phyloP scores from a whole-genome alignment of 2,888 invertebrate species.

The Drosophila colorata region DNA sequence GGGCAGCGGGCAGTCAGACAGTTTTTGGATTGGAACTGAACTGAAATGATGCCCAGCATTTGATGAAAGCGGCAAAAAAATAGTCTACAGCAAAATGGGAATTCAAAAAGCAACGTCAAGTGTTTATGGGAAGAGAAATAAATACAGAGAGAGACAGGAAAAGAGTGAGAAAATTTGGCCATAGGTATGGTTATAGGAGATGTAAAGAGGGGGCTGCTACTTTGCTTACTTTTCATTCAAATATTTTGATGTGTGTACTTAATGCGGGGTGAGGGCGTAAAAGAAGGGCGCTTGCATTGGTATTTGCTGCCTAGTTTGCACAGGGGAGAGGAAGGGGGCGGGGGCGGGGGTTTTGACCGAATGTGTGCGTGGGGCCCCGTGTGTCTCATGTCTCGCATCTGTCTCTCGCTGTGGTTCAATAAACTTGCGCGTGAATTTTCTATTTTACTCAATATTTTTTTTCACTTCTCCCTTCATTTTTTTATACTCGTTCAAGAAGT shows the following conservation, averaged over 20 bases:
- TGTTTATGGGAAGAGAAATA: conserved; percentile 18
- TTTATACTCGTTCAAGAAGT: background rate
- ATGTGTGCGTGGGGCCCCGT: background rate
- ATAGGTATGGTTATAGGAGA: conserved; percentile 3
- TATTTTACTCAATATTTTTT: conserved; percentile 65
- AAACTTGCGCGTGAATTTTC: conserved; percentile 74
- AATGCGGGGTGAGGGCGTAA: conserved; percentile 7
- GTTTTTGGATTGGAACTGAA: conserved; percentile 40
- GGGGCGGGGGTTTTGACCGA: background rate
- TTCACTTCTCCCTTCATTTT: conserved; percentile 1
- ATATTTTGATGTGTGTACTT: conserved; percentile 73
- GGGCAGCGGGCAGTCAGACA: conserved; percentile 19
- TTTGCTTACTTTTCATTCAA: conserved; percentile 80
- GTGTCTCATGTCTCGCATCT: background rate
- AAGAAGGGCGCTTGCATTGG: conserved; percentile 13
- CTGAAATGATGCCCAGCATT: conserved; percentile 60
- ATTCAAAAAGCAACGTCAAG: conserved; percentile 37
- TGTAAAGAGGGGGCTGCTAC: conserved; percentile 47
- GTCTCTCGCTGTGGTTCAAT: conserved; percentile 66
- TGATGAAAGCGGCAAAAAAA: conserved; percentile 36
- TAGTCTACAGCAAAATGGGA: conserved; percentile 27
- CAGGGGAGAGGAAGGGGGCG: background rate
- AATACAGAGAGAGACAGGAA: background rate
- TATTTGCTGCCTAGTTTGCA: conserved; percentile 36
- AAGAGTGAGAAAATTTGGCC: conserved; percentile 7